Percentiles rank a stretch among this genome's conserved stretches.
Conservation (phyloP, 53 echinoderm and acorn worm species). For the Holothuria scabra region DNA sequence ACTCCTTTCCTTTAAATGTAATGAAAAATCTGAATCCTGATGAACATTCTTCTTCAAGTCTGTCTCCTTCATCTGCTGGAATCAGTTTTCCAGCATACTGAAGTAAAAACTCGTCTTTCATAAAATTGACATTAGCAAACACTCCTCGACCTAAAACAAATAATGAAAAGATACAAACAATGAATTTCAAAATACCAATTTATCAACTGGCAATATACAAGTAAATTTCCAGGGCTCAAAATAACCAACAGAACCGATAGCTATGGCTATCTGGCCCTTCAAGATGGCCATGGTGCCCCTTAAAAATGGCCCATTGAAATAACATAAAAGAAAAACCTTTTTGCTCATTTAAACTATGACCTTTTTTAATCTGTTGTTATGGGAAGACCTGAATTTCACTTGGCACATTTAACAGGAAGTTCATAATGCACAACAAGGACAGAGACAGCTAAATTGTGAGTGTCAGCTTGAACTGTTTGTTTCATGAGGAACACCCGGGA, state of each 20-base stretch:
- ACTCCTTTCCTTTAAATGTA: slow-evolving; percentile 11
- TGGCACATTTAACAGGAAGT: neutral
- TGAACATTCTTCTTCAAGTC: slow-evolving; percentile 20
- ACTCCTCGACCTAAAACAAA: slow-evolving; percentile 19
- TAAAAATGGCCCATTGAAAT: no score
- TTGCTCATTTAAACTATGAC: no score
- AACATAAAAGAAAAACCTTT: no score
- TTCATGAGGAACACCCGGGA: no score
- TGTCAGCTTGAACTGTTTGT: no score
- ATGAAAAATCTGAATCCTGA: slow-evolving; percentile 23
- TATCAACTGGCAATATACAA: neutral
- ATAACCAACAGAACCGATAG: no score
- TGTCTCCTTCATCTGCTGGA: slow-evolving; percentile 23
- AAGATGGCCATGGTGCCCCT: no score
- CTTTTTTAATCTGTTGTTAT: no score
- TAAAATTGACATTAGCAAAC: slow-evolving; percentile 16
- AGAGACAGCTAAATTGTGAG: no score
- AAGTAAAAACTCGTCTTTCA: slow-evolving; percentile 19
- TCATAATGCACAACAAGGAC: neutral
- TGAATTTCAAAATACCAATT: no score
- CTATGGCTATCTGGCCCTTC: no score
- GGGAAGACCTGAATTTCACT: no score
- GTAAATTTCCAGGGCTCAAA: neutral
- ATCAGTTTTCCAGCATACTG: slow-evolving; percentile 15
- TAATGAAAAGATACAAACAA: neutral